These are phyloP conservation scores for Octodon degus DNA, from an alignment of 2,113 vertebrate genomes.

Conservation along the genomic window DNA sequence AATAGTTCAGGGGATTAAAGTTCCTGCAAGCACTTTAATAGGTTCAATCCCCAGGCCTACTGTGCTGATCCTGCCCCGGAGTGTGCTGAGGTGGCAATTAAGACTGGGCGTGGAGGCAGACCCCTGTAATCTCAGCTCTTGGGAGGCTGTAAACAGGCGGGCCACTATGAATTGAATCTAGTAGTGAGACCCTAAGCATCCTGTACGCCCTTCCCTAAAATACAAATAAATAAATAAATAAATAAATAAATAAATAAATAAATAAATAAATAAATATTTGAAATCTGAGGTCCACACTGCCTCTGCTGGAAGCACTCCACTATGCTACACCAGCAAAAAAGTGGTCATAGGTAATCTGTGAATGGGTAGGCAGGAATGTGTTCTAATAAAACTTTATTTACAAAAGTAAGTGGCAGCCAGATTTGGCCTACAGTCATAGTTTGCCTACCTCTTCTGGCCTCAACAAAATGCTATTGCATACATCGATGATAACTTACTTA, in stretches of 20 bases:
- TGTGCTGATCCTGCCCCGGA: no score
- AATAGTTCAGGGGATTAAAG: no score
- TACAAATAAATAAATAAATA: no score
- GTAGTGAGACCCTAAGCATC: no score
- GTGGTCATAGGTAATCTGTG: not conserved
- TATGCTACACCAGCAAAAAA: not conserved
- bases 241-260: not conserved
- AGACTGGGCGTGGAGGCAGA: no score
- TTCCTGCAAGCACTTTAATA: no score
- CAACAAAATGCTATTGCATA: not conserved
- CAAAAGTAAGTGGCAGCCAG: not conserved
- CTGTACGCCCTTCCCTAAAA: no score
- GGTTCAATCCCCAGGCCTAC: no score
- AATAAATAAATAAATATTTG: not conserved
- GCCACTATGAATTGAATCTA: no score
- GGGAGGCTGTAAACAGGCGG: no score
- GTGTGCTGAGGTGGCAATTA: no score
- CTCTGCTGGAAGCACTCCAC: not conserved
- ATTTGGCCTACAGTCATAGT: not conserved
- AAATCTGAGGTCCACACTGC: not conserved
- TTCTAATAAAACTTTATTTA: slow-evolving; percentile 46
- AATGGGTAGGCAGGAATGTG: not conserved
- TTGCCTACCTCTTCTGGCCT: not conserved
- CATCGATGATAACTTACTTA: not conserved
- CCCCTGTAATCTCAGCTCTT: no score